These are phyloP conservation scores for Molorchus minor DNA, from an alignment of 2,888 invertebrate genomes.

Conservation along the genomic window DNA sequence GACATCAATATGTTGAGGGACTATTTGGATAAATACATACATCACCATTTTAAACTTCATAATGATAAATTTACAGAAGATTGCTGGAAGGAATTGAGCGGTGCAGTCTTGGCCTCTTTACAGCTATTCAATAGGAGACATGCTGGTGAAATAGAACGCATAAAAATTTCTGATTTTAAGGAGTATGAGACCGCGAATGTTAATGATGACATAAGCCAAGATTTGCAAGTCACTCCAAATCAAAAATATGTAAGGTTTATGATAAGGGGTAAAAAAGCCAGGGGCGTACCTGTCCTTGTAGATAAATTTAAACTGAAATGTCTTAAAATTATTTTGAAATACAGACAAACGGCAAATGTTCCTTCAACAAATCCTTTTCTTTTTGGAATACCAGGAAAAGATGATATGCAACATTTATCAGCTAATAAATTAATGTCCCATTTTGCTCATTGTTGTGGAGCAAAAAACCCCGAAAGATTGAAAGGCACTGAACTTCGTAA, in stretches of 20 bases:
- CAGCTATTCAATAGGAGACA: constrained; percentile 36
- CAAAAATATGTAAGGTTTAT: constrained; percentile 19
- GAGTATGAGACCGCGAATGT: constrained; percentile 13
- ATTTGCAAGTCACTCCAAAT: background rate
- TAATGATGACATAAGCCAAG: constrained; percentile 6
- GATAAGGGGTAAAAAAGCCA: constrained; percentile 26
- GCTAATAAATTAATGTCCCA: constrained; percentile 41
- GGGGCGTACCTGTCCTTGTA: constrained; percentile 22
- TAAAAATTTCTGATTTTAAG: constrained; percentile 27
- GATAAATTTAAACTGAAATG: constrained; percentile 11
- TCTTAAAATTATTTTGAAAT: constrained; percentile 13
- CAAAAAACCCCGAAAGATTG: constrained; percentile 18
- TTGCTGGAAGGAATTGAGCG: constrained; percentile 18
- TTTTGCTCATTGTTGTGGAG: constrained; percentile 32
- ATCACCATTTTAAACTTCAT: constrained; percentile 8
- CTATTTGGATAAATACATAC: constrained; percentile 17
- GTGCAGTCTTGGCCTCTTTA: constrained; percentile 27
- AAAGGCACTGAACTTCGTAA: constrained; percentile 19
- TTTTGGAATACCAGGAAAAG: constrained; percentile 23
- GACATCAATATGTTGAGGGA: constrained; percentile 20
- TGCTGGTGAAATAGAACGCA: constrained; percentile 34
- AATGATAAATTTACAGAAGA: constrained; percentile 7
- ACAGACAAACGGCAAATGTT: constrained; percentile 20
- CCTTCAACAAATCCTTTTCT: constrained; percentile 24
- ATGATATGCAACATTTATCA: constrained; percentile 26